Evolutionary conservation across 92 coral and sea anemone genomes (phyloP), one percentile per base, ranked within the genome.

Genomic region (Porites cylindrica): DNA sequence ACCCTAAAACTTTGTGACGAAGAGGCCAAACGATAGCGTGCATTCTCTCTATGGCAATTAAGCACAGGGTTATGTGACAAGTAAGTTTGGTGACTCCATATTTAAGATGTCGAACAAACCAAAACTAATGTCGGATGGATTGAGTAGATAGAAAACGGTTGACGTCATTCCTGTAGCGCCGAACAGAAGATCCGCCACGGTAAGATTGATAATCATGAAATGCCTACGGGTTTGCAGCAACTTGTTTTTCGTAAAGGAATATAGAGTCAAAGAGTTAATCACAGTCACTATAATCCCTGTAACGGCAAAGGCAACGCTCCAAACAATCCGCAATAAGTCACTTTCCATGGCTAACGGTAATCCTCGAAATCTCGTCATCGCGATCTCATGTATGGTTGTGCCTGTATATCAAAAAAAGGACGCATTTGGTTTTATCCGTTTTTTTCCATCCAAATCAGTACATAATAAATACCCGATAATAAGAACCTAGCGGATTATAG

Each of bases 11-110:
- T 18, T 16, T 29, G 21, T 77, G 82, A 2, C 82, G 69, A 17
- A 77, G 6, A 18, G 82, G 82, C 52, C 69, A 16, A 8, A 77
- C 82, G 17, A 29, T 77, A 18, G 82, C 70, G 58, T 77, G 82
- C 82, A 77, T 61, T 62, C 82, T 8, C 24, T 77, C 70, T 32
- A 61, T 56, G 23, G 82, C 82, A 38, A 77, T 62, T 1, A 38
- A 53, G 7, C 70, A 26, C 38, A 77, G 56, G 4, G 70, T 77
- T 17, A 26, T 8, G 5, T 60, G 8, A 1, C 70, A 77, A n/a
- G 58, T 69, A 53, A 32, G 0, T 32, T 77, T 77, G 2, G 54
- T 13, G 17, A 77, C 43, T n/a, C n/a, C 10, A 24, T 61, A 4
- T 4, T 62, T 7, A 32, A 1, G 13, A 62, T 62, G 7, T 4